These are phyloP conservation scores for Python bivittatus DNA, from an alignment of 2,113 vertebrate genomes.

Conservation along the genomic window DNA sequence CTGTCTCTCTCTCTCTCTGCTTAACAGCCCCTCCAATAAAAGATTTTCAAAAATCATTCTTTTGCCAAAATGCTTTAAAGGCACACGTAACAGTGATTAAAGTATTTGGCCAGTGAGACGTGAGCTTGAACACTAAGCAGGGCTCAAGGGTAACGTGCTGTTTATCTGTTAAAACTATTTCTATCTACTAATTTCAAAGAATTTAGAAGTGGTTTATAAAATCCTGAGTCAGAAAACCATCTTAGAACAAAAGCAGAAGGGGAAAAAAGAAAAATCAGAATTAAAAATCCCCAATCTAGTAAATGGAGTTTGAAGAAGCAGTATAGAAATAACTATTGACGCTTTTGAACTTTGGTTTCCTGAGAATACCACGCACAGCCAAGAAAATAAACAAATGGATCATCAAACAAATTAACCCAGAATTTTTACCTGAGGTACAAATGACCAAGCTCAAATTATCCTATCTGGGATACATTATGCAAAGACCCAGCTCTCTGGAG, in stretches of 20 bases:
- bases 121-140: slow-evolving; percentile 1
- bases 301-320: not conserved
- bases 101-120: not conserved
- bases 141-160: too few relatives aligned
- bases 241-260: too few relatives aligned
- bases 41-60: slow-evolving; percentile 8
- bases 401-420: not conserved
- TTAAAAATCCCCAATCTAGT: not conserved
- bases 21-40: not conserved
- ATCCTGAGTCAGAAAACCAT: too few relatives aligned
- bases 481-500: too few relatives aligned
- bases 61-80: not conserved
- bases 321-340: not conserved
- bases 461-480: not conserved
- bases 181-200: too few relatives aligned
- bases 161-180: too few relatives aligned
- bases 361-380: not conserved
- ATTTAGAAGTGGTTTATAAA: too few relatives aligned
- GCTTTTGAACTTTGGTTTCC: not conserved
- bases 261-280: not conserved
- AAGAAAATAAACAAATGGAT: not conserved
- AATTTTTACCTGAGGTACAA: not conserved
- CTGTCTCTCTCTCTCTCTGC: too few relatives aligned
- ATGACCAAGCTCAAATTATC: not conserved
- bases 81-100: not conserved